Percentiles rank a stretch among this genome's conserved stretches.
Evolutionary conservation across 2,113 vertebrate genomes (phyloP).

Genomic region (Zosterops lateralis): DNA sequence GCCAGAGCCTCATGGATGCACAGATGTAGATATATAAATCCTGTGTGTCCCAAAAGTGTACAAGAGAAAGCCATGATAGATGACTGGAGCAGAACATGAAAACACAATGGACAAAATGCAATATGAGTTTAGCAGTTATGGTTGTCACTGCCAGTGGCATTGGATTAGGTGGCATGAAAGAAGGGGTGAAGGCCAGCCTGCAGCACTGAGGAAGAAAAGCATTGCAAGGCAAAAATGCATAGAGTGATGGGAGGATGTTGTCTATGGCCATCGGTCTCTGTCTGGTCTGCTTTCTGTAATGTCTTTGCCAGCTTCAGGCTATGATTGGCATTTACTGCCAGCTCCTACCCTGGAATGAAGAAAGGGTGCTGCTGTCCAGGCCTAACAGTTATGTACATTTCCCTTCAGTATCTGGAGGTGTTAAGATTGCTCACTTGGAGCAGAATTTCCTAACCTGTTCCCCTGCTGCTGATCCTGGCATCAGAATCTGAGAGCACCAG

Average conservation of each 20-base stretch:
- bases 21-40: background rate
- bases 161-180: background rate
- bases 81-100: background rate
- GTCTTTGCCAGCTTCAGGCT: background rate
- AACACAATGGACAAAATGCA: background rate
- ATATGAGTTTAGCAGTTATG: background rate
- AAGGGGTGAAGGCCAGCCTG: background rate
- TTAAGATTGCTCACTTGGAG: background rate
- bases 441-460: background rate
- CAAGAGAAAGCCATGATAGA: background rate
- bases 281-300: background rate
- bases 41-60: background rate
- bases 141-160: background rate
- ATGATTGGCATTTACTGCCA: background rate
- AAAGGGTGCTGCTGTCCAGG: background rate
- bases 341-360: background rate
- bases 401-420: background rate
- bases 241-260: background rate
- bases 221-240: background rate
- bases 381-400: background rate
- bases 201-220: background rate
- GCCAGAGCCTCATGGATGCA: background rate
- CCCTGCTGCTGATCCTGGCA: background rate
- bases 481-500: background rate
- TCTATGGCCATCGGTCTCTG: fast-evolving